A percentile compares a stretch with the other conserved stretches of the same genome.
These are phyloP conservation scores for Drosophila meridiana DNA, from an alignment of 2,888 invertebrate genomes.

Conservation along the genomic window DNA sequence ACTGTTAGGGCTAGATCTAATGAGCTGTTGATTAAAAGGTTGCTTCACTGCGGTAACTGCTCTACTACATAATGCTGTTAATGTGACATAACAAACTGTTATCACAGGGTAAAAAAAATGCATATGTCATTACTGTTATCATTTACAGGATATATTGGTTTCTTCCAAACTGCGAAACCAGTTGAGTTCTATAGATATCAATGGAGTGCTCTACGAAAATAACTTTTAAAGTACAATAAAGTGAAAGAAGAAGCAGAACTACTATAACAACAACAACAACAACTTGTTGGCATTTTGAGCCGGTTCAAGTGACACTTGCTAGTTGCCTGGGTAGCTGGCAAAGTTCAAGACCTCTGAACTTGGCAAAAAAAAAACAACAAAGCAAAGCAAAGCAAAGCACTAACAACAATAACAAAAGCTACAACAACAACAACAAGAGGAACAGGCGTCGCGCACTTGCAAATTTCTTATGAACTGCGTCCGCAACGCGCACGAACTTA, in stretches of 20 bases:
- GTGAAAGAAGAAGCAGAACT: not conserved
- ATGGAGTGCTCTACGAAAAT: constrained; percentile 12
- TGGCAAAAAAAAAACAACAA: constrained; percentile 2
- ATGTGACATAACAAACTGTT: not conserved
- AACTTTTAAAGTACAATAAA: constrained; percentile 3
- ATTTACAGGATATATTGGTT: not conserved
- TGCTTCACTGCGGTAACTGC: not conserved
- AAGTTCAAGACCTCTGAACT: constrained; percentile 57
- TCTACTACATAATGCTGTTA: not conserved
- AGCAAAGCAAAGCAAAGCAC: not conserved
- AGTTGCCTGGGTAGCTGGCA: constrained; percentile 22
- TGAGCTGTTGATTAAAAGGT: not conserved
- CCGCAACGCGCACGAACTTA: constrained; percentile 38
- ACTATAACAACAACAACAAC: not conserved
- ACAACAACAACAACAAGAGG: not conserved
- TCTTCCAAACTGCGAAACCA: not conserved
- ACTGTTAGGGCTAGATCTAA: not conserved
- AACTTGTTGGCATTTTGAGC: constrained; percentile 31
- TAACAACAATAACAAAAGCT: not conserved
- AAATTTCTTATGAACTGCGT: constrained; percentile 65
- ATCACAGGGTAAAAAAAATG: too few relatives aligned
- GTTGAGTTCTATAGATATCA: not conserved
- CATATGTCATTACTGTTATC: too few relatives aligned
- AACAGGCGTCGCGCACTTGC: constrained; percentile 54
- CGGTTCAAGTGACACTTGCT: constrained; percentile 36